phyloP scores from a whole-genome alignment of 1,140 invertebrate species.

The Zaprionus vittiger region DNA sequence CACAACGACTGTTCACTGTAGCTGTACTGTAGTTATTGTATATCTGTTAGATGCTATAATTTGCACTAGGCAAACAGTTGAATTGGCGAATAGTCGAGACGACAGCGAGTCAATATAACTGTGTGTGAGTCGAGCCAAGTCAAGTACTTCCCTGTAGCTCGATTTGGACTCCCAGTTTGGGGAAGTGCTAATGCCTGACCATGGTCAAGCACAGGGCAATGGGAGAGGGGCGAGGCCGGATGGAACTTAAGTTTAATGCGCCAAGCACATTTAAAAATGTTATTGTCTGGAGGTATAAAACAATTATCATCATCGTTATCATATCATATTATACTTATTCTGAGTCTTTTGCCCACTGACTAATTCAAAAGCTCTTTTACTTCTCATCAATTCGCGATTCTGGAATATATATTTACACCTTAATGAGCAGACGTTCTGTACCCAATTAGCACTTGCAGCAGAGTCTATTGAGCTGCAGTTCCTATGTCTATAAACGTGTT shows the following conservation, averaged over 20 bases:
- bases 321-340: neutral
- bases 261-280: neutral
- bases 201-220: conserved; percentile 16
- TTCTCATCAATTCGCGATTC: neutral
- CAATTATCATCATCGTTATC: neutral
- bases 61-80: conserved; percentile 13
- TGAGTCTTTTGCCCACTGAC: neutral
- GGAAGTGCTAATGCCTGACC: conserved; percentile 45
- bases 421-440: neutral
- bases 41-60: conserved; percentile 38
- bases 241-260: neutral
- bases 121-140: conserved; percentile 15
- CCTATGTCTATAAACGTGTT: neutral
- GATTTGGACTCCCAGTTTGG: conserved; percentile 23
- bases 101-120: conserved; percentile 26
- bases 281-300: neutral
- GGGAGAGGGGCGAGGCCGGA: neutral
- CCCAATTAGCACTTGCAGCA: neutral
- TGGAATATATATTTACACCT: neutral
- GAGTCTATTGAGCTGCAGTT: too few relatives aligned
- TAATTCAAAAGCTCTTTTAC: neutral
- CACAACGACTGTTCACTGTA: conserved; percentile 11
- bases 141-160: conserved; percentile 45
- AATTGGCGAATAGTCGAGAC: neutral
- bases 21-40: conserved; percentile 1